Evolutionary conservation across 2,797 vertebrate species (phyloP), one percentile per base, ranked within the genome.

Genomic region (Myotis planiceps): DNA sequence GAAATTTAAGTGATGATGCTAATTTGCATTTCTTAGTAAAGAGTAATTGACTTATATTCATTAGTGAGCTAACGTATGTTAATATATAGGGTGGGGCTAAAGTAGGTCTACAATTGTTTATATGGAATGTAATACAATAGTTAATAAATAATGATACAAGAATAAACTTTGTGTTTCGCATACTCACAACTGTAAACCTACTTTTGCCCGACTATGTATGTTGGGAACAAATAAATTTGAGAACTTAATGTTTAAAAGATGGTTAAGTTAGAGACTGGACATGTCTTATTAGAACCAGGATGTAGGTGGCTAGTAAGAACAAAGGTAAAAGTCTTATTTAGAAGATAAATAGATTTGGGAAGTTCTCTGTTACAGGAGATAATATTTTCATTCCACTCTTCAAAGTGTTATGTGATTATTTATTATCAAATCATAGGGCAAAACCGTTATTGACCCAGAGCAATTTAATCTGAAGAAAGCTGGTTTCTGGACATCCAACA

Each of bases 281-380:
- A 47, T 66, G 68, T 63, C 25, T 93, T 92, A 91, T 27, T 65
- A 89, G 55, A 91, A 27, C 27, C 49, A 95, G 42, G 9, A 83
- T 51, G 23, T 69, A 95, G 79, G 37, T 37, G 7, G 75, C 72
- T 65, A 78, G 10, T 65, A 75, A 49, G 53, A 80, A 65, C 23
- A 75, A 88, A 90, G 80, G 94, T 34, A 92, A 94, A 95, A 83
- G 19, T 68, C 51, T 95, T 72, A 45, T 81, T 90, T 81, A 27
- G 66, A 72, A 84, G 69, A 60, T n/a, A 47, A 82, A 83, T 37
- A 23, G 19, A 39, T 51, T 39, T 74, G 27, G 68, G 69, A 94
- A 94, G 63, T 29, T 90, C 55, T 84, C 42, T 66, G 51, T 92
- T 84, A 53, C 13, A 39, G 39, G n/a, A 84, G 65, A 85, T 10